A percentile compares a stretch with the other conserved stretches of the same genome.
Conservation (phyloP, 2,888 invertebrate species). For the Synergus gifuensis region DNA sequence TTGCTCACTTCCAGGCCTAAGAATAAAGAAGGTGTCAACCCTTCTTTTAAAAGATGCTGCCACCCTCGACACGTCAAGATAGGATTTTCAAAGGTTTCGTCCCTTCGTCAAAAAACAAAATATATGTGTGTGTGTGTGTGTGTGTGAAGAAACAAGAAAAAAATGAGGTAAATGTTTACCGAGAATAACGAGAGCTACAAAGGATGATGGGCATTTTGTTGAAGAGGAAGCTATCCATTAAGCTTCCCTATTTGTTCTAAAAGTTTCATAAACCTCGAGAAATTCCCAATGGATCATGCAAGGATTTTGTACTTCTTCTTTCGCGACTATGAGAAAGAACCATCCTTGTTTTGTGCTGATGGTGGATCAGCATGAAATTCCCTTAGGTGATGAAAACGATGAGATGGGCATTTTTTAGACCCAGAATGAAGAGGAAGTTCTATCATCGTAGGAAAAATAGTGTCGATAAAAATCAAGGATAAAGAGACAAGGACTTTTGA, state of each 20-base stretch:
- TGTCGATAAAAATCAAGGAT: neutral
- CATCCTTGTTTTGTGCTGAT: slow-evolving; percentile 23
- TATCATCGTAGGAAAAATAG: neutral
- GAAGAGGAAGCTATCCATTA: neutral
- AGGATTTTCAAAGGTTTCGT: neutral
- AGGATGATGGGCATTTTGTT: neutral
- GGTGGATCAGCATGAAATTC: slow-evolving; percentile 27
- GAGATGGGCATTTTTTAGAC: slow-evolving; percentile 1
- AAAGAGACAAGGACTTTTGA: neutral
- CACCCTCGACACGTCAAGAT: neutral
- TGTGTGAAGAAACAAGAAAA: neutral
- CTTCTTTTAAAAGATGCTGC: neutral
- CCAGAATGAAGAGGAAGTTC: neutral
- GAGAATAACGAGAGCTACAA: neutral
- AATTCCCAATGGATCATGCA: slow-evolving; percentile 29
- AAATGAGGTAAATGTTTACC: neutral
- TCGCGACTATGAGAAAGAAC: neutral
- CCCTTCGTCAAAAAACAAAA: neutral
- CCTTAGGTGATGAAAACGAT: slow-evolving; percentile 1
- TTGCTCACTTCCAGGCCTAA: neutral
- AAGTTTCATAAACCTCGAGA: slow-evolving; percentile 13
- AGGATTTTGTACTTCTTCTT: slow-evolving; percentile 1
- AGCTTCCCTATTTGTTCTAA: neutral
- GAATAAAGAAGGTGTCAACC: neutral
- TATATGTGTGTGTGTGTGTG: neutral